Evolutionary conservation across 2,113 vertebrate genomes (phyloP).

Genomic region (Motacilla tschutschensis): DNA sequence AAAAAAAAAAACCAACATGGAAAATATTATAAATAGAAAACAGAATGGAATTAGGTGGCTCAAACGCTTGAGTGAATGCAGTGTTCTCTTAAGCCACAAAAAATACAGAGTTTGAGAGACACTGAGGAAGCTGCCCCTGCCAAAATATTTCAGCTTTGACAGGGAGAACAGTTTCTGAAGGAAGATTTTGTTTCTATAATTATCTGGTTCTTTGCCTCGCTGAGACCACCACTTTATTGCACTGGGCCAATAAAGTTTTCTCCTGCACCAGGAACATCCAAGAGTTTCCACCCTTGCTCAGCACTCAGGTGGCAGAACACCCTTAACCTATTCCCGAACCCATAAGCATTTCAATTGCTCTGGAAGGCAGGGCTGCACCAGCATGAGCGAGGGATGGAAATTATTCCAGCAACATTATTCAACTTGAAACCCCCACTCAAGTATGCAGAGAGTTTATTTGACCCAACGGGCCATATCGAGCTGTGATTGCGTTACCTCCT

Average conservation of each 20-base stretch:
- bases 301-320: not conserved
- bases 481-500: slow-evolving; percentile 24
- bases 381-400: not conserved
- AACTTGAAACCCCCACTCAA: slow-evolving; percentile 21
- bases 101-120: slow-evolving; percentile 18
- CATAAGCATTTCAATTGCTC: not conserved
- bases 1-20: not conserved
- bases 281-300: not conserved
- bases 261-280: not conserved
- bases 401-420: slow-evolving; percentile 30
- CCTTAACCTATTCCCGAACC: not conserved
- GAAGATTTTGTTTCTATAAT: slow-evolving; percentile 51
- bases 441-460: slow-evolving; percentile 45
- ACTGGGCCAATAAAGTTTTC: not conserved
- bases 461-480: slow-evolving; percentile 32
- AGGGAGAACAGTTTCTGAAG: slow-evolving; percentile 31
- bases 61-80: slow-evolving; percentile 20
- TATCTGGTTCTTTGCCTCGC: slow-evolving; percentile 17
- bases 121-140: slow-evolving; percentile 34
- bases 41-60: slow-evolving; percentile 22
- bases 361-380: not conserved
- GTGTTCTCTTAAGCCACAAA: slow-evolving; percentile 42
- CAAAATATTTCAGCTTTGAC: slow-evolving; percentile 52
- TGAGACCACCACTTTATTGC: slow-evolving; percentile 13
- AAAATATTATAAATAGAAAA: slow-evolving; percentile 55